Evolutionary conservation across 2,888 invertebrate species (phyloP).

Genomic region (Machimus atricapillus): DNA sequence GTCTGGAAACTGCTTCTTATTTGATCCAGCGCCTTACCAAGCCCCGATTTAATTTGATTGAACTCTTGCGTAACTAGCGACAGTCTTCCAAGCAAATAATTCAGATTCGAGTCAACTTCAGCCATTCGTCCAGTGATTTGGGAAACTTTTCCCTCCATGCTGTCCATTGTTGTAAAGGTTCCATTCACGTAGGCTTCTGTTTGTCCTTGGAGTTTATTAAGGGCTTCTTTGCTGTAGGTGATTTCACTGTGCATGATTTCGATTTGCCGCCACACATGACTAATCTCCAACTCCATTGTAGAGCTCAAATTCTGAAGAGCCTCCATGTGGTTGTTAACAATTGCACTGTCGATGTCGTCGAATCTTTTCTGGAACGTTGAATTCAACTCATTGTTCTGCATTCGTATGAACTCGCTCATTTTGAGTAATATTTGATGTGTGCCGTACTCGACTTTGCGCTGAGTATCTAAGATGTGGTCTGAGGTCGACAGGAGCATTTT

Average conservation of each 20-base stretch:
- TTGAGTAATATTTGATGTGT: slow-evolving; percentile 82
- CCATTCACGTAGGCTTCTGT: slow-evolving; percentile 82
- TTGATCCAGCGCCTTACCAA: slow-evolving; percentile 76
- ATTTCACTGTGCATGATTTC: slow-evolving; percentile 88
- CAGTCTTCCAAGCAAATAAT: slow-evolving; percentile 79
- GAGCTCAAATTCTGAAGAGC: slow-evolving; percentile 76
- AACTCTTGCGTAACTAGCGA: slow-evolving; percentile 86
- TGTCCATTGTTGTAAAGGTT: slow-evolving; percentile 77
- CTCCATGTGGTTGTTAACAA: slow-evolving; percentile 75
- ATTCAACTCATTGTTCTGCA: slow-evolving; percentile 72
- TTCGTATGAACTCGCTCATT: slow-evolving; percentile 73
- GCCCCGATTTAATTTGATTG: slow-evolving; percentile 77
- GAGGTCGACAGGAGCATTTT: slow-evolving; percentile 82
- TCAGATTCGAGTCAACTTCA: slow-evolving; percentile 82
- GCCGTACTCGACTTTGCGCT: slow-evolving; percentile 83
- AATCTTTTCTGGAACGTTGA: slow-evolving; percentile 73
- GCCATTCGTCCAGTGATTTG: slow-evolving; percentile 78
- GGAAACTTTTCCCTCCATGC: slow-evolving; percentile 80
- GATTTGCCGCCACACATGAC: slow-evolving; percentile 89
- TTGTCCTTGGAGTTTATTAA: slow-evolving; percentile 77
- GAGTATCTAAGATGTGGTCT: slow-evolving; percentile 83
- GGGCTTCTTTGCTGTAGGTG: slow-evolving; percentile 73
- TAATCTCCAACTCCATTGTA: slow-evolving; percentile 80
- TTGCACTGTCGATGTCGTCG: slow-evolving; percentile 72
- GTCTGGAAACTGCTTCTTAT: slow-evolving; percentile 71